Percentiles rank a stretch among this genome's conserved stretches.
Evolutionary conservation across 2,797 vertebrate genomes (phyloP).

Genomic region (Myotis findleyi): DNA sequence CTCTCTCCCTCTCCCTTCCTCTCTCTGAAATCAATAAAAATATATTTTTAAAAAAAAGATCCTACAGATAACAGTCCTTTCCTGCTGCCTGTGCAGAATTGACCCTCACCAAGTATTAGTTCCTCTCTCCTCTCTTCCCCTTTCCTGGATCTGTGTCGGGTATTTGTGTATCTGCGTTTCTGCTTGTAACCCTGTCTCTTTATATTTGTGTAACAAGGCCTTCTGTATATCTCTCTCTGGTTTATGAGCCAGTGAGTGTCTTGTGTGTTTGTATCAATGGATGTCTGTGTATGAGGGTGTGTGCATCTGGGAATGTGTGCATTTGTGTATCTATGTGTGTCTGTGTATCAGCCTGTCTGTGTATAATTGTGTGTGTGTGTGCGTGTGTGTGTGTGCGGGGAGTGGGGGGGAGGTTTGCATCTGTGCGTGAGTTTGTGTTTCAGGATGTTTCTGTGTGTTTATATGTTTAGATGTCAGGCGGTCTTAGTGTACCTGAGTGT

Average conservation of each 20-base stretch:
- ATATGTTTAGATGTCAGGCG: slow-evolving; percentile 10
- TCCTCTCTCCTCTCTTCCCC: not conserved
- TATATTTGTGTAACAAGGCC: not conserved
- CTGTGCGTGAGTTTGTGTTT: not conserved
- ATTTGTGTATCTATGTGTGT: not conserved
- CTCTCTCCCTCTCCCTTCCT: too few species aligned
- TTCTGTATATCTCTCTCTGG: not conserved
- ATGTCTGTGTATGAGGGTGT: not conserved
- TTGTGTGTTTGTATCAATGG: not conserved
- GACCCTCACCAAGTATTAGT: not conserved
- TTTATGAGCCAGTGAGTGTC: not conserved
- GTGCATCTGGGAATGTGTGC: not conserved
- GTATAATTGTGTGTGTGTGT: not conserved
- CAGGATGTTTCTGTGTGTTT: not conserved
- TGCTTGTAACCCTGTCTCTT: slow-evolving; percentile 4
- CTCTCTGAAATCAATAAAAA: too few species aligned
- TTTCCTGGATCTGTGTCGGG: not conserved
- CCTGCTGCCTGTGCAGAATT: not conserved
- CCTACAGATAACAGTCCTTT: slow-evolving; percentile 37
- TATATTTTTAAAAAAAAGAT: not conserved
- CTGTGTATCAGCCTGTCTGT: not conserved
- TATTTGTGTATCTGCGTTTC: not conserved
- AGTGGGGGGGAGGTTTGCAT: not conserved
- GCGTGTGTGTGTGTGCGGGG: not conserved
- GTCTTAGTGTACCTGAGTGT: not conserved